Evolutionary conservation across 2,888 invertebrate genomes (phyloP), one percentile per base, ranked within the genome.

Genomic region (Liodrosophila aerea): DNA sequence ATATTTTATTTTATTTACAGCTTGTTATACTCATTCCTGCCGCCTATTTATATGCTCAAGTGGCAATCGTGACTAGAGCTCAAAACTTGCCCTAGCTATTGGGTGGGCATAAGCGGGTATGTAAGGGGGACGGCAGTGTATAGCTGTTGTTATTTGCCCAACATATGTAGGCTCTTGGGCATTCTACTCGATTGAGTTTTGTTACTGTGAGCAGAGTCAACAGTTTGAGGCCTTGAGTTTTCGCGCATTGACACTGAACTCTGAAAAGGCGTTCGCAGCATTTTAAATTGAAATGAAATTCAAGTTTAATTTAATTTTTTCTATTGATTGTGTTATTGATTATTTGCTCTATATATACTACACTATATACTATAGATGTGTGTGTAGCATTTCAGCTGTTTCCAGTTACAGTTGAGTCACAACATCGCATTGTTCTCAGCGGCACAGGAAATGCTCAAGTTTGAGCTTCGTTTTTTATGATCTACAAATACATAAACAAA

Each of bases 161-260:
- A 73, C 78, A 74, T 77, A 77, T 84, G 82, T 61, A 52, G 40
- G 45, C 39, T 45, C 39, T 44, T 58, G 40, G 57, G 61, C 58
- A 61, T 53, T 60, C 50, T 61, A 61, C 54, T 50, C 45, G 60
- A 43, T 58, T 65, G 50, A 18, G 31, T 52, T 67, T 66, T 51
- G 30, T 36, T 43, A 37, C 44, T 37, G 33, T 33, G 8, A 4
- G 15, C 13, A 64, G 39, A 51, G 53, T 47, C 56, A 53, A 65
- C 65, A 67, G 41, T 63, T 68, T 59, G 52, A 43, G 74, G 58
- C 81, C 81, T 81, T 81, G 81, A 74, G 65, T 80, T 73, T 76
- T 80, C 64, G 66, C 64, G 59, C 65, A 63, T 61, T 80, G 85
- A 80, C 81, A 80, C 64, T 81, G 85, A 81, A 81, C 81, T 80